phyloP scores from a whole-genome alignment of 2,113 vertebrate genomes.

The Butastur rufipennis region DNA sequence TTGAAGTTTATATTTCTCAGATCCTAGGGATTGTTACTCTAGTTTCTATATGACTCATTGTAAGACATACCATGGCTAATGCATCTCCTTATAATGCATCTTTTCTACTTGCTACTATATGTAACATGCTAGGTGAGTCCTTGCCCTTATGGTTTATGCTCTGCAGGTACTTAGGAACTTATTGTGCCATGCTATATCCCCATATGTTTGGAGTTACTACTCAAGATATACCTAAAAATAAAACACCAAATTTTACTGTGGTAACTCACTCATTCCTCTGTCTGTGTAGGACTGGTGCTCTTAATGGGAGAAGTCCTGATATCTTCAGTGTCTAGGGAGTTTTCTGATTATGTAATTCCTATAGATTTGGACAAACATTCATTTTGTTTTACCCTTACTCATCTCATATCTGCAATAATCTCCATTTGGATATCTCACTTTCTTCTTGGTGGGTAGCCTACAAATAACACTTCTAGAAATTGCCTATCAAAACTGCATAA shows the following conservation, averaged over 20 bases:
- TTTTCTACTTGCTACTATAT: not conserved
- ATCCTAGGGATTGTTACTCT: not conserved
- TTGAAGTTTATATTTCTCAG: not conserved
- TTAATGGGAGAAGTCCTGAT: not conserved
- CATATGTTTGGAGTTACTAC: not conserved
- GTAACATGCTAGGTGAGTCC: rapidly evolving
- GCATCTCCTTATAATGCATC: not conserved
- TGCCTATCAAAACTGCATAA: not conserved
- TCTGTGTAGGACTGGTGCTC: not conserved
- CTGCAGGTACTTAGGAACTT: not conserved
- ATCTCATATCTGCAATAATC: not conserved
- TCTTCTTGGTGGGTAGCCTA: not conserved
- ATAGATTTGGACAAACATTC: not conserved
- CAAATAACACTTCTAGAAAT: not conserved
- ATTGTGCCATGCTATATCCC: not conserved
- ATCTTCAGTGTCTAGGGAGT: not conserved
- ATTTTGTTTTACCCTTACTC: not conserved
- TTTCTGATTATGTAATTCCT: not conserved
- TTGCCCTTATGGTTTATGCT: not conserved
- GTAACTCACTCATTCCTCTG: not conserved
- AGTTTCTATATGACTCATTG: not conserved
- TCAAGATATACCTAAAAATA: not conserved
- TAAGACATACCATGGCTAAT: not conserved
- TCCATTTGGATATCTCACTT: not conserved
- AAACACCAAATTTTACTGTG: not conserved